Conservation (phyloP, 2,113 vertebrate species). For the Mugil cephalus region DNA sequence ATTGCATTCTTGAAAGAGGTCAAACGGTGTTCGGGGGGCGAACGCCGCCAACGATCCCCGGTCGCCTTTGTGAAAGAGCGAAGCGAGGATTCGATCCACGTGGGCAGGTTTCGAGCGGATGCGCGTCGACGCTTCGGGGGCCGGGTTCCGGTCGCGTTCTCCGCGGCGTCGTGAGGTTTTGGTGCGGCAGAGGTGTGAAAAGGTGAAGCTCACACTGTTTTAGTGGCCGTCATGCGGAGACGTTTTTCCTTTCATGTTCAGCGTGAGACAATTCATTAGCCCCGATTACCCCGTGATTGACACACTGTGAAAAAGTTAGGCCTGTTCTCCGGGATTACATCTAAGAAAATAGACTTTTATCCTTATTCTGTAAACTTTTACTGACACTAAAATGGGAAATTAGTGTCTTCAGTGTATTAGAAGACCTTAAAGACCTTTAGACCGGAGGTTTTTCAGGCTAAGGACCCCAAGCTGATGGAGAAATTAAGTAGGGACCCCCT, state of each 20-base stretch:
- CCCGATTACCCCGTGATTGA: conserved; percentile 32
- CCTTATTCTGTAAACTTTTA: no score
- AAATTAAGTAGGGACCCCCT: no score
- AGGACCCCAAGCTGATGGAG: no score
- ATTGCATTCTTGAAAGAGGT: conserved; percentile 82
- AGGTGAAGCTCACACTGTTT: conserved; percentile 75
- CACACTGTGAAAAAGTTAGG: no score
- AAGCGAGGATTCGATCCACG: conserved; percentile 38
- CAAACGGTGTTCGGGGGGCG: conserved; percentile 79
- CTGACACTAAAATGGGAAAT: conserved; percentile 14
- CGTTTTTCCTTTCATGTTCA: conserved; percentile 44
- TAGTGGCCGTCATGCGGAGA: conserved; percentile 56
- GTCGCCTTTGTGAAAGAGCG: conserved; percentile 49
- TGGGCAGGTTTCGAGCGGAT: conserved; percentile 40
- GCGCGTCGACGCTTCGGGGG: conserved; percentile 18
- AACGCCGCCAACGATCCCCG: conserved; percentile 55
- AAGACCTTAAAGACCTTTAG: conserved; percentile 14
- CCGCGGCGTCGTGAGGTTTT: neutral
- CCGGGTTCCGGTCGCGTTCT: no score
- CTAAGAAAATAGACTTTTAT: no score
- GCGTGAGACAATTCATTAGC: conserved; percentile 48
- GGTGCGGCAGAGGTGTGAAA: conserved; percentile 43
- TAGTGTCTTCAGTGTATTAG: conserved; percentile 20
- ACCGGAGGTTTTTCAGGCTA: no score
- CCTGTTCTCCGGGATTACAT: no score